phyloP scores from a whole-genome alignment of 2,888 invertebrate species.

The Neocrepidodera transversa region DNA sequence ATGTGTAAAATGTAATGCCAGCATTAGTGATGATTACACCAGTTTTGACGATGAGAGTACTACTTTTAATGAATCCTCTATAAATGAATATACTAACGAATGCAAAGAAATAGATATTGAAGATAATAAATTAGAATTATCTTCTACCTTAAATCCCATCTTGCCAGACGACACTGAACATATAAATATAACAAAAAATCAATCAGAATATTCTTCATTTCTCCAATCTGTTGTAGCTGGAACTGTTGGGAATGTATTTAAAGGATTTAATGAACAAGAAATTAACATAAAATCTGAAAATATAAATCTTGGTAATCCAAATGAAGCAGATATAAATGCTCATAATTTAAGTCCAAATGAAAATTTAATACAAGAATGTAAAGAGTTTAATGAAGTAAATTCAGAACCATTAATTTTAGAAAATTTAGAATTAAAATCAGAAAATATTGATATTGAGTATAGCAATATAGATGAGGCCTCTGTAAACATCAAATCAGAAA shows the following conservation, averaged over 20 bases:
- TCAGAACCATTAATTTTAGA: background rate
- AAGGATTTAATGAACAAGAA: slow-evolving; percentile 1
- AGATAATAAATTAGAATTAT: background rate
- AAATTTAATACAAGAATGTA: background rate
- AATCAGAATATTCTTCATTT: background rate
- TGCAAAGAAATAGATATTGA: background rate
- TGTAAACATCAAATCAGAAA: no score
- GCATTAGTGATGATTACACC: background rate
- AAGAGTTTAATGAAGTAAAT: background rate
- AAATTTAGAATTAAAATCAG: background rate
- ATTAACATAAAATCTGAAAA: background rate
- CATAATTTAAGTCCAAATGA: background rate
- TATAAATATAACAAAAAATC: no score
- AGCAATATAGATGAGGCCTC: background rate
- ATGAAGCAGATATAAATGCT: background rate
- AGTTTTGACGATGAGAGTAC: background rate
- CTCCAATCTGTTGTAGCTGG: background rate
- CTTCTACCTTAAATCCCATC: background rate
- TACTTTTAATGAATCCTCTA: background rate
- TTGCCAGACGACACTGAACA: no score
- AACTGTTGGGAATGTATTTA: background rate
- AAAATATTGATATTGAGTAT: background rate
- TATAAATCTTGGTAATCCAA: no score
- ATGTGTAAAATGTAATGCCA: background rate
- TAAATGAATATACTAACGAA: background rate